These are phyloP conservation scores for Tauraco erythrolophus DNA, from an alignment of 2,113 vertebrate genomes.

Conservation along the genomic window DNA sequence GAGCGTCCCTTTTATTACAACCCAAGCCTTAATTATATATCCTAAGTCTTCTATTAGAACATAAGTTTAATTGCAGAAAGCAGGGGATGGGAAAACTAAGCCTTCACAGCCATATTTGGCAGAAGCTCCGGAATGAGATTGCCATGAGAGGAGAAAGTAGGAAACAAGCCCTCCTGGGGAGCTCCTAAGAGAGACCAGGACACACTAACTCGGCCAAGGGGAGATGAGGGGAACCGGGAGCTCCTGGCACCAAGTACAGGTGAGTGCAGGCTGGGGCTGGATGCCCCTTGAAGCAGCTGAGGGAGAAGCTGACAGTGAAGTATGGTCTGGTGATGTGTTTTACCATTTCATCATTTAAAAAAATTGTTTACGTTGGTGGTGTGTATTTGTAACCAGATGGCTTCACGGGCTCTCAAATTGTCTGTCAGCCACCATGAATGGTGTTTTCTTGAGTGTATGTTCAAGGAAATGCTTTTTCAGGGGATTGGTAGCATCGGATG, in stretches of 20 bases:
- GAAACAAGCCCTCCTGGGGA: background rate
- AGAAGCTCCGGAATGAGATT: background rate
- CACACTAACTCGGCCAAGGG: background rate
- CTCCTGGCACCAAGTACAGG: background rate
- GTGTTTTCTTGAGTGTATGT: background rate
- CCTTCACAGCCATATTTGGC: background rate
- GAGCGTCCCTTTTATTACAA: conserved; percentile 46
- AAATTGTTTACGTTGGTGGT: background rate
- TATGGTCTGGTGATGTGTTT: background rate
- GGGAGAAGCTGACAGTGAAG: background rate
- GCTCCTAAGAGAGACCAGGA: background rate
- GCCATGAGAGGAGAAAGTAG: conserved; percentile 18
- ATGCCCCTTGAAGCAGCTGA: background rate
- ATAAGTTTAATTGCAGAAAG: conserved; percentile 35
- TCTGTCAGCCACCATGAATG: background rate
- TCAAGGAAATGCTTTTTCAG: background rate
- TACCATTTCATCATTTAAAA: background rate
- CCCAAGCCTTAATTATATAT: conserved; percentile 49
- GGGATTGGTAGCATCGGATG: background rate
- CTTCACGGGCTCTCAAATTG: background rate
- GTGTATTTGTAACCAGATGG: background rate
- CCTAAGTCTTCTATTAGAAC: conserved; percentile 32
- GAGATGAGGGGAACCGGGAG: background rate
- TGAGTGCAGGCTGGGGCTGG: background rate
- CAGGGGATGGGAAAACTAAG: conserved; percentile 23